Evolutionary conservation across 2,113 vertebrate genomes (phyloP).

Genomic region (Brachirus orientalis): DNA sequence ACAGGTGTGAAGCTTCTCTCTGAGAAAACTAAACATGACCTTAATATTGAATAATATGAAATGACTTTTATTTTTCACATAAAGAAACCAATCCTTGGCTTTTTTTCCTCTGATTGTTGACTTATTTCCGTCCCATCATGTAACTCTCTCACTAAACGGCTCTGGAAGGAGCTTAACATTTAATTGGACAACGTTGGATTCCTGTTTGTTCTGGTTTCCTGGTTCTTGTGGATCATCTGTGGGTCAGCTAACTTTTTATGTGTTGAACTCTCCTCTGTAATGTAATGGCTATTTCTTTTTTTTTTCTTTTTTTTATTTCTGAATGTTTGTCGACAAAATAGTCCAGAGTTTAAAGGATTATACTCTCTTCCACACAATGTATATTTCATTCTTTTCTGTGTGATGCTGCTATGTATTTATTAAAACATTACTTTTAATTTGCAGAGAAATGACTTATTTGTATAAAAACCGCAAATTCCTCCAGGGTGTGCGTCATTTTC

Average conservation of each 20-base stretch:
- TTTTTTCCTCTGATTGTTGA: no score
- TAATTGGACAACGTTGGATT: no score
- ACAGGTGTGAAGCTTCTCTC: no score
- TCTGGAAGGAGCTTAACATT: no score
- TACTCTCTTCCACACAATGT: constrained; percentile 57
- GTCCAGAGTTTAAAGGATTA: constrained; percentile 44
- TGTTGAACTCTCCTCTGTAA: constrained; percentile 42
- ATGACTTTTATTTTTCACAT: no score
- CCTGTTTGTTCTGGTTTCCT: not conserved
- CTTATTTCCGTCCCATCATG: no score
- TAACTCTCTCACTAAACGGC: no score
- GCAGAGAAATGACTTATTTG: constrained; percentile 27
- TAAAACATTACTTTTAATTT: constrained; percentile 73
- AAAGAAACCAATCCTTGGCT: no score
- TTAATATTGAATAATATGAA: no score
- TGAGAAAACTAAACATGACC: no score
- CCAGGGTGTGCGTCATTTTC: not conserved
- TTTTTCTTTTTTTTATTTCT: constrained; percentile 67
- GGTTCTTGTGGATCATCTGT: constrained; percentile 13
- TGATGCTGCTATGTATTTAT: constrained; percentile 83
- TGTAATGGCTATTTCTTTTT: constrained; percentile 49
- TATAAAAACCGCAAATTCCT: not conserved
- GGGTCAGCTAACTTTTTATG: constrained; percentile 22
- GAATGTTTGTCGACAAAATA: constrained; percentile 68
- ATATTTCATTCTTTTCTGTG: constrained; percentile 61